Percentiles rank a stretch among this genome's conserved stretches.
These are phyloP conservation scores for Stichopus horrens DNA, from an alignment of 53 echinoderm and acorn worm species.

Conservation along the genomic window DNA sequence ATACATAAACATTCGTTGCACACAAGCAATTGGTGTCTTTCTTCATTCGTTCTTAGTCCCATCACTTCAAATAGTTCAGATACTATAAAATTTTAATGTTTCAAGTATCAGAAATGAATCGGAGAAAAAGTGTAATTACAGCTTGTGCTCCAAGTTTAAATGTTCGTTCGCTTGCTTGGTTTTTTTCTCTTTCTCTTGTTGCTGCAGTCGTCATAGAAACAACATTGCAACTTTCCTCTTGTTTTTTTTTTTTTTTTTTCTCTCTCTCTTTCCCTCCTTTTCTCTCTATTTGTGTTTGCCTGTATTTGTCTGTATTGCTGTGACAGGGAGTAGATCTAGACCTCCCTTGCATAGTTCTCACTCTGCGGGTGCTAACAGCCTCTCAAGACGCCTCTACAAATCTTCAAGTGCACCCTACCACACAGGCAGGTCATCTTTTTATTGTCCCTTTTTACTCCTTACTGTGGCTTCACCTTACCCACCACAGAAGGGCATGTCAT, in stretches of 20 bases:
- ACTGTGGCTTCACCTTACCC: too few relatives aligned
- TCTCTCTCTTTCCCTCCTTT: background rate
- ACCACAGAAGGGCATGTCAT: too few relatives aligned
- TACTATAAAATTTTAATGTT: too few relatives aligned
- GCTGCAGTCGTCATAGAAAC: background rate
- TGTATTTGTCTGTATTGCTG: slow-evolving; percentile 41
- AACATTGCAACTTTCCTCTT: background rate
- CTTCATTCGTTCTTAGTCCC: too few relatives aligned
- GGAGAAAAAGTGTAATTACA: too few relatives aligned
- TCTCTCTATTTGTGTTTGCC: slow-evolving; percentile 44
- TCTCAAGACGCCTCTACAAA: slow-evolving; percentile 13
- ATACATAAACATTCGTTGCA: too few relatives aligned
- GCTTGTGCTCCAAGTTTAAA: too few relatives aligned
- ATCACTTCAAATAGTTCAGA: too few relatives aligned
- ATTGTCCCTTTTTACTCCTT: background rate
- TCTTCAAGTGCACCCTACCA: slow-evolving; percentile 17
- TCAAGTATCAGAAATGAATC: too few relatives aligned
- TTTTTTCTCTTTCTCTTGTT: background rate
- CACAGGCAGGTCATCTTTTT: slow-evolving; percentile 7
- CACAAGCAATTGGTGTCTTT: too few relatives aligned
- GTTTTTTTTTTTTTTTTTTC: background rate
- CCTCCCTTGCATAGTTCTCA: slow-evolving; percentile 14
- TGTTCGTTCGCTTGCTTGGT: too few relatives aligned
- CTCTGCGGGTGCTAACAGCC: slow-evolving; percentile 12
- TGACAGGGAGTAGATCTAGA: slow-evolving; percentile 34